phyloP scores from a whole-genome alignment of 2,888 invertebrate genomes.

The Leucania comma region DNA sequence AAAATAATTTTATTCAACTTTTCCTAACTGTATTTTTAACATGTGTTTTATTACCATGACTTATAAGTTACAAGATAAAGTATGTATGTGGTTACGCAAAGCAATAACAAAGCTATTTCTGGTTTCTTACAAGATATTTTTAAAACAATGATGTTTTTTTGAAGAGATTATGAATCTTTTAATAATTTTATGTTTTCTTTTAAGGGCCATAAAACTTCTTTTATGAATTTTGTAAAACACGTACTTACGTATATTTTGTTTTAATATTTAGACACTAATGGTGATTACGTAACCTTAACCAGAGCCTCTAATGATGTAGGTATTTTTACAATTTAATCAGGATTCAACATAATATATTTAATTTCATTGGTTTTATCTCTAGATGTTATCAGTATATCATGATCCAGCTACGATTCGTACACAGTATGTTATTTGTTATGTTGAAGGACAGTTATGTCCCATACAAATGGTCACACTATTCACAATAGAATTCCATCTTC shows the following conservation, averaged over 20 bases:
- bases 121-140: conserved; percentile 8
- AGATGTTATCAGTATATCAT: background rate
- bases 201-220: conserved; percentile 6
- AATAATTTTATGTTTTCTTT: conserved; percentile 5
- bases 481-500: background rate
- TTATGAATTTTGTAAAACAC: background rate
- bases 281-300: too few species aligned
- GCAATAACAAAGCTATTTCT: conserved; percentile 21
- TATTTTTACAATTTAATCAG: background rate
- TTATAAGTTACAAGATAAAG: conserved; percentile 5
- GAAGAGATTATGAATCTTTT: background rate
- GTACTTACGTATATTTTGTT: too few species aligned
- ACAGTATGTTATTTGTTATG: too few species aligned
- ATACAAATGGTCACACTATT: background rate
- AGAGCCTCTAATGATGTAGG: too few species aligned
- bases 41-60: conserved; percentile 14
- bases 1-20: background rate
- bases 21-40: background rate
- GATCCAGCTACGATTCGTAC: background rate
- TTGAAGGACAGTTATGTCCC: background rate
- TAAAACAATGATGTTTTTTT: conserved; percentile 34
- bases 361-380: too few species aligned
- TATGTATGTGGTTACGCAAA: conserved; percentile 1
- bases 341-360: background rate
- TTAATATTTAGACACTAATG: too few species aligned